Evolutionary conservation across 2,888 invertebrate genomes (phyloP), one percentile per base, ranked within the genome.

Genomic region (Tiliacea aurago): DNA sequence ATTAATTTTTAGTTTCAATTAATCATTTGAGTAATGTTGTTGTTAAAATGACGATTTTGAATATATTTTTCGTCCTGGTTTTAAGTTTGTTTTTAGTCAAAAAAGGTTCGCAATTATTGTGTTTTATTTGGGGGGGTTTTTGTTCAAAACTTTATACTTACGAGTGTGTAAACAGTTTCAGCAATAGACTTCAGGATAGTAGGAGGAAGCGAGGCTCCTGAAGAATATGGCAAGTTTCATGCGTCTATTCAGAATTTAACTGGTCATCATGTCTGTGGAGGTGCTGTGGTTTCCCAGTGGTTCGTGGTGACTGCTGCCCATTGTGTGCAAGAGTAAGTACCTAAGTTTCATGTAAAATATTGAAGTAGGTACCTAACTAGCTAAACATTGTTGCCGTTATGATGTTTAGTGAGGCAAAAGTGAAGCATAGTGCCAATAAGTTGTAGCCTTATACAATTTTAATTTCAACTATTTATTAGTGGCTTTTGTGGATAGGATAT

Each of bases 231-330:
- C 4, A 88, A 85, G 70, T 94, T 93, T 83, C 95, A 95, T 73
- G 95, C 91, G 0, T 96, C 96, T 1, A 87, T 96, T 45, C 96
- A 96, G 86, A 95, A 95, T 80, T 70, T 93, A 64, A 90, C 91
- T 2, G 93, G 94, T 0, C 76, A 93, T 77, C 96, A 96, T 84
- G 94, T 96, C 3, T 96, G 96, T 88, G 96, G 96, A 23, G 94
- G 95, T 20, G 94, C 93, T 47, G 90, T 95, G 13, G 87, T 96
- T 59, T 95, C 96, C 1, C 87, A 87, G 53, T 88, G 85, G 80
- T 91, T 93, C 80, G 83, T 95, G 20, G 86, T 94, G 0, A 95
- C 96, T 13, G 95, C 94, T 7, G 96, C 95, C 23, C 96, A 96
- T 89, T 96, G 96, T 86, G 91, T 96, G n/a, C 20, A 86, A 15